Conservation (phyloP, 1,140 invertebrate species). For the Drosophila nebulosa region DNA sequence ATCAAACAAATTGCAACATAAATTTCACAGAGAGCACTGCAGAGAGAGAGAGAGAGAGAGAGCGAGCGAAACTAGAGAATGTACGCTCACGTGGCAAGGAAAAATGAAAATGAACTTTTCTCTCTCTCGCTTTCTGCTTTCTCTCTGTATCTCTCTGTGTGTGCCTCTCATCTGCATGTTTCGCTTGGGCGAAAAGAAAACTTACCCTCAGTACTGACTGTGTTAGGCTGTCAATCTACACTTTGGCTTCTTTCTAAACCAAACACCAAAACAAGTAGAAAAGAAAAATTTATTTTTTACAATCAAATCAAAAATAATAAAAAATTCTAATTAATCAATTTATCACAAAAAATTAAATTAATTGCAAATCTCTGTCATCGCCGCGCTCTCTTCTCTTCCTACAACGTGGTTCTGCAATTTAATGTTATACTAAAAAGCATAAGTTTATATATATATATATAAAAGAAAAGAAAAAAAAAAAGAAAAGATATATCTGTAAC, state of each 20-base stretch:
- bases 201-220: constrained; percentile 74
- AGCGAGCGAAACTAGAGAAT: not conserved
- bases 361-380: not conserved
- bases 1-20: constrained; percentile 17
- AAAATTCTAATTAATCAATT: not conserved
- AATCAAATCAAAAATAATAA: constrained; percentile 3
- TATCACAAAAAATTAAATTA: not conserved
- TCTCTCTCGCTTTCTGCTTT: constrained; percentile 11
- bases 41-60: not conserved
- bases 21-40: not conserved
- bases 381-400: not conserved
- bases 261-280: constrained; percentile 51
- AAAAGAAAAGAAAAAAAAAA: constrained; percentile 35
- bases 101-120: constrained; percentile 35
- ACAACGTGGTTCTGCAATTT: not conserved
- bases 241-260: constrained; percentile 81
- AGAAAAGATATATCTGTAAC: constrained; percentile 12
- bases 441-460: constrained; percentile 16
- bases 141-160: constrained; percentile 23
- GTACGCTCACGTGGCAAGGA: constrained; percentile 29
- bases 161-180: constrained; percentile 49
- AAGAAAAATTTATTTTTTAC: constrained; percentile 21
- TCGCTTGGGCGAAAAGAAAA: constrained; percentile 64
- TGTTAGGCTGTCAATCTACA: constrained; percentile 76
- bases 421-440: constrained; percentile 18